Percentiles rank a stretch among this genome's conserved stretches.
Evolutionary conservation across 2,888 invertebrate species (phyloP).

Genomic region (Pammene fasciana): DNA sequence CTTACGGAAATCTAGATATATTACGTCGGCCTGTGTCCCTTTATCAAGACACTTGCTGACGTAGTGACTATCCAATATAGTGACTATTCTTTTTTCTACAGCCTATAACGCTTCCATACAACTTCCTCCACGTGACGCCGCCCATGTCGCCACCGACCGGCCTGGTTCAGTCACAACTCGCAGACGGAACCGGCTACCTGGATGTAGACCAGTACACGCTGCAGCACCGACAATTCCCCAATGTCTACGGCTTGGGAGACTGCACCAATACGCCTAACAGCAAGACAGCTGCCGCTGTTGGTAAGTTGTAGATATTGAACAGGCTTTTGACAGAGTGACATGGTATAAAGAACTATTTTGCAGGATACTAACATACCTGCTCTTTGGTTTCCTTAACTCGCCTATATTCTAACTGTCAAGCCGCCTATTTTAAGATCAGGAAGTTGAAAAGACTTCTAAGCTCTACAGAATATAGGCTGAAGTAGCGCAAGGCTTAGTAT

Average conservation of each 20-base stretch:
- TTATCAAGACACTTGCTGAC: too few relatives aligned
- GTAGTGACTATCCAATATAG: too few relatives aligned
- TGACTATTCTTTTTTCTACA: not conserved
- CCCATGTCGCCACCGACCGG: slow-evolving; percentile 91
- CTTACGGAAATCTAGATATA: too few relatives aligned
- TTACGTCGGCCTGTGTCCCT: too few relatives aligned
- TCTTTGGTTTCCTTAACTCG: too few relatives aligned
- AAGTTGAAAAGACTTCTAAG: too few relatives aligned
- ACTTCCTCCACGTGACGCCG: slow-evolving; percentile 93
- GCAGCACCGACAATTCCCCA: slow-evolving; percentile 89
- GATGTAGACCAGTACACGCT: slow-evolving; percentile 89
- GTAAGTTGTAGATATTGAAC: slow-evolving; percentile 75
- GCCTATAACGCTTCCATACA: slow-evolving; percentile 84
- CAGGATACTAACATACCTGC: too few relatives aligned
- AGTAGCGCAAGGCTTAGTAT: too few relatives aligned
- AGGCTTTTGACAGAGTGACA: not conserved
- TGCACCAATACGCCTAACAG: slow-evolving; percentile 95
- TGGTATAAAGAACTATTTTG: not conserved
- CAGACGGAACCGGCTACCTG: slow-evolving; percentile 89
- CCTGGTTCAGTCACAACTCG: slow-evolving; percentile 83
- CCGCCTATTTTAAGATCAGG: too few relatives aligned
- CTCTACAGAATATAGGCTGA: too few relatives aligned
- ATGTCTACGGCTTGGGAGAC: slow-evolving; percentile 97
- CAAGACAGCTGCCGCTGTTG: slow-evolving; percentile 97
- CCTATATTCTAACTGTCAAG: too few relatives aligned